phyloP scores from a whole-genome alignment of 1,140 invertebrate species.

The Trachymyrmex cornetzi region DNA sequence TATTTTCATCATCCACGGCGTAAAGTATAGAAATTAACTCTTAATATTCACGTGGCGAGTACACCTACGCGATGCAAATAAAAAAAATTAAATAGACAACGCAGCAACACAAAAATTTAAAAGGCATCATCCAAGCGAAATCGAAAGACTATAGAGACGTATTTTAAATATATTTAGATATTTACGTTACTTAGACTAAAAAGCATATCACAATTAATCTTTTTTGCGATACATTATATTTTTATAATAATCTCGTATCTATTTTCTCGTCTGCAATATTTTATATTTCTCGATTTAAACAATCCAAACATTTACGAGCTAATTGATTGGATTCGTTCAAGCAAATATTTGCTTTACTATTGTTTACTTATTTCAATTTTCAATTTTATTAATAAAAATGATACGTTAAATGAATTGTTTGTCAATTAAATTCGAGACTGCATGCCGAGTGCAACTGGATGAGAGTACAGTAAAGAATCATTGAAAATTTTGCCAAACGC shows the following conservation, averaged over 20 bases:
- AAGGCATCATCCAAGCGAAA: background rate
- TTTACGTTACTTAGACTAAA: background rate
- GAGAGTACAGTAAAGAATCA: conserved; percentile 8
- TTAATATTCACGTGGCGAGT: conserved; percentile 5
- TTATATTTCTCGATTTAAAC: background rate
- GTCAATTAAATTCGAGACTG: background rate
- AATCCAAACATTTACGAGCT: background rate
- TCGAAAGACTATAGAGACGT: background rate
- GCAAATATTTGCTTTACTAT: background rate
- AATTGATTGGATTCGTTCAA: background rate
- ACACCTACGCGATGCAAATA: background rate
- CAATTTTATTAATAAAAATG: background rate
- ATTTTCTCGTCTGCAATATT: background rate
- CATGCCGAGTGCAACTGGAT: background rate
- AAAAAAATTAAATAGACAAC: background rate
- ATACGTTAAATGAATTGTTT: background rate
- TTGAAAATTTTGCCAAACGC: conserved; percentile 32
- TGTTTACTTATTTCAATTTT: background rate
- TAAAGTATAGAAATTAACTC: background rate
- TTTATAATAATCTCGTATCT: background rate
- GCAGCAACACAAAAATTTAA: background rate
- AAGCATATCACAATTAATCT: background rate
- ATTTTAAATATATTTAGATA: background rate
- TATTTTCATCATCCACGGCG: background rate
- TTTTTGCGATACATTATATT: background rate